A percentile compares a stretch with the other conserved stretches of the same genome.
Evolutionary conservation across 2,888 invertebrate species (phyloP).

Genomic region (Pyrrhosoma nymphula): DNA sequence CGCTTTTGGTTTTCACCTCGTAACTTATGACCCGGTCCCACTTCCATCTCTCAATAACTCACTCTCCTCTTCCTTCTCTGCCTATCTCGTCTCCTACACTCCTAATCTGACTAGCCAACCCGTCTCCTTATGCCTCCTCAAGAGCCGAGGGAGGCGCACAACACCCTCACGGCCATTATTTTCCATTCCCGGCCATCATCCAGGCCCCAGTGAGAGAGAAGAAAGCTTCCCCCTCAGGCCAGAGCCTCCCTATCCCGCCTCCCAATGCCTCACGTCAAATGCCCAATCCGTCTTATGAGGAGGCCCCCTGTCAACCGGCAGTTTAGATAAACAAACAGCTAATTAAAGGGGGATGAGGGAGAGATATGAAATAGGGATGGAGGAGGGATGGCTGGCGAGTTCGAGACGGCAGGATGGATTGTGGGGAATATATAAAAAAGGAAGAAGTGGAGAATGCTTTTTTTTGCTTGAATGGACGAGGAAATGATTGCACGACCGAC

Average conservation of each 20-base stretch:
- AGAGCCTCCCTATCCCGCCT: neutral
- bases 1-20: neutral
- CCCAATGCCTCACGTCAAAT: conserved; percentile 54
- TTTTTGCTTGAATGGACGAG: neutral
- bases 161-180: neutral
- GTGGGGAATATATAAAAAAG: conserved; percentile 17
- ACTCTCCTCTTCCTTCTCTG: neutral
- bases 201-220: neutral
- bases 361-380: neutral
- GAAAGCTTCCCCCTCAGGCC: neutral
- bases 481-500: conserved; percentile 24
- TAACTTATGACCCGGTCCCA: neutral
- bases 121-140: neutral
- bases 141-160: neutral
- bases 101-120: neutral
- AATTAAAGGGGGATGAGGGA: conserved; percentile 61
- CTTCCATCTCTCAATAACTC: conserved; percentile 52
- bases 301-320: conserved; percentile 56
- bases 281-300: conserved; percentile 56
- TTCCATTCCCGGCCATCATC: conserved; percentile 33
- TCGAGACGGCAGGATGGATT: neutral
- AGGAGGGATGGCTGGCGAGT: neutral
- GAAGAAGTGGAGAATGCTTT: neutral
- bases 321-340: conserved; percentile 68
- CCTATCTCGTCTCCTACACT: neutral